Evolutionary conservation across 2,888 invertebrate genomes (phyloP), one percentile per base, ranked within the genome.

Genomic region (Polyploca ridens): DNA sequence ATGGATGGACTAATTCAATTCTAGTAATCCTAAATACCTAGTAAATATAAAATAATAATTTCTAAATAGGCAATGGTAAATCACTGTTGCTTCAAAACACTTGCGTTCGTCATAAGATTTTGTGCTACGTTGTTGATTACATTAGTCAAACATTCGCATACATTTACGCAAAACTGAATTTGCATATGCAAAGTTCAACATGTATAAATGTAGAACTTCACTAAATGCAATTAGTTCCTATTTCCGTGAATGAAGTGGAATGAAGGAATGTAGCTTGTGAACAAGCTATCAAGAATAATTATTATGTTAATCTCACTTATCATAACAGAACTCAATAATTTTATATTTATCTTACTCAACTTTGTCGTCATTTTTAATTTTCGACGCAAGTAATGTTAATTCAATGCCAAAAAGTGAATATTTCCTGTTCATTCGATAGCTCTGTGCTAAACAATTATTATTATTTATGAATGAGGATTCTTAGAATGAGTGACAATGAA

Each of bases 401-500:
- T 61, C 41, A 61, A 61, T 61, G 61, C 41, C 61, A 41, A 19
- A n/a, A 61, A 27, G 16, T 44, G 41, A 73, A 78, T 70, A 73
- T 82, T 83, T 83, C 82, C 82, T 83, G 77, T 73, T 76, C 64
- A 71, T 77, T 74, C 75, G 64, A 74, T 69, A 69, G 71, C 71
- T 73, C 78, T 77, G 77, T 73, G 79, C 73, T 72, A 78, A 83
- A 84, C 85, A 87, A 87, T 84, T 81, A 84, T 83, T 82, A 89
- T 88, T 85, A 86, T 86, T 88, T 87, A 90, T 91, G 88, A 91
- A 91, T 90, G 89, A 90, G 85, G 77, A 79, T 84, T 85, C 86
- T 81, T 70, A 79, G 81, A 86, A 88, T 81, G 80, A 73, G 74
- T 77, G 71, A 82, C 84, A 85, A 82, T 83, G 79, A 76, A 72